A percentile compares a stretch with the other conserved stretches of the same genome.
These are phyloP conservation scores for Neopelma chrysocephalum DNA, from an alignment of 2,797 vertebrate species.

Conservation along the genomic window DNA sequence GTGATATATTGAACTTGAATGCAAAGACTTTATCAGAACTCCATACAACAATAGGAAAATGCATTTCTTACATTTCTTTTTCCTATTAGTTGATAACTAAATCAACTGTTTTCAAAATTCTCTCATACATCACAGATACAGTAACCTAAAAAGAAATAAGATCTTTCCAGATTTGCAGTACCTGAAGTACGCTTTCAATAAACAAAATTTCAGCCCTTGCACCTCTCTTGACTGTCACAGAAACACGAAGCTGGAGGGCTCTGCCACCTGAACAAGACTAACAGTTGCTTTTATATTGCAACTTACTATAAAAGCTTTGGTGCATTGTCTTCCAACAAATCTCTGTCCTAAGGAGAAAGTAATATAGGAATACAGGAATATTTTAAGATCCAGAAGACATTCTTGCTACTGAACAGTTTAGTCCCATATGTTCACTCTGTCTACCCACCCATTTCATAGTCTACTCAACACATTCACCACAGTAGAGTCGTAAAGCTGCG, in stretches of 20 bases:
- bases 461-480: neutral
- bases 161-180: neutral
- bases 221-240: neutral
- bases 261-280: neutral
- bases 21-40: neutral
- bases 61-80: neutral
- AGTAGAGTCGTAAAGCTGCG: neutral
- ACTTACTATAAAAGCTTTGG: neutral
- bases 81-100: neutral
- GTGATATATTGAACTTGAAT: neutral
- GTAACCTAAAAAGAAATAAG: neutral
- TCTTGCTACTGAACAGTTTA: neutral
- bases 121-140: neutral
- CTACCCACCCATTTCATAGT: neutral
- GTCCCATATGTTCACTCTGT: neutral
- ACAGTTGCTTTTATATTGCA: neutral
- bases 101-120: neutral
- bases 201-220: neutral
- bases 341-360: neutral
- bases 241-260: neutral
- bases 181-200: neutral
- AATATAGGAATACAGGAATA: neutral
- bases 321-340: neutral
- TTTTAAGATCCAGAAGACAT: neutral
- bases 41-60: neutral